These are phyloP conservation scores for Puntigrus tetrazona DNA, from an alignment of 2,113 vertebrate genomes.

Conservation along the genomic window DNA sequence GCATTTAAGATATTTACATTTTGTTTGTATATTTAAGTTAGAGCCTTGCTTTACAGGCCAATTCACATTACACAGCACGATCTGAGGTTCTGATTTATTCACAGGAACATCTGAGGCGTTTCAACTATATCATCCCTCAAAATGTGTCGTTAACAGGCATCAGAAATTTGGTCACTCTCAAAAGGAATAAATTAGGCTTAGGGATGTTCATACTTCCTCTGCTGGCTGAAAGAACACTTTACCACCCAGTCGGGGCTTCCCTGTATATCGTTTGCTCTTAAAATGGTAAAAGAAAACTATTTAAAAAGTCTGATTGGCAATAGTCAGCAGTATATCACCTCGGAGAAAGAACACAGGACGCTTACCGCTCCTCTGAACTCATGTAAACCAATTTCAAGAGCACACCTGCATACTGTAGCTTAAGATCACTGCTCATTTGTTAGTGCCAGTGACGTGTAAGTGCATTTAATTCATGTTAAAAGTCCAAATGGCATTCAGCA, in stretches of 20 bases:
- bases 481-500: conserved; percentile 46
- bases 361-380: conserved; percentile 3
- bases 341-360: conserved; percentile 22
- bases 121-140: background rate
- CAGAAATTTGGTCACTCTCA: conserved; percentile 50
- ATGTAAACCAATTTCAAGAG: conserved; percentile 28
- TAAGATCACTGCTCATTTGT: conserved; percentile 16
- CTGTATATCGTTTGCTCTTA: background rate
- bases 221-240: conserved; percentile 8
- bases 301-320: conserved; percentile 46
- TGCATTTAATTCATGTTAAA: conserved; percentile 47
- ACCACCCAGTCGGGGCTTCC: background rate
- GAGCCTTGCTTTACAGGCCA: conserved; percentile 37
- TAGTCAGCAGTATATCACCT: conserved; percentile 34
- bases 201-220: conserved; percentile 11
- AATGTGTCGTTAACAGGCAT: conserved; percentile 15
- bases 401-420: conserved; percentile 29
- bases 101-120: conserved; percentile 7
- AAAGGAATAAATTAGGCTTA: conserved; percentile 28
- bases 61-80: conserved; percentile 53
- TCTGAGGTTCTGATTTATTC: conserved; percentile 39
- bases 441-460: conserved; percentile 50
- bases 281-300: conserved; percentile 26
- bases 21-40: conserved; percentile 28
- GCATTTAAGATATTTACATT: conserved; percentile 49